Evolutionary conservation across 2,113 vertebrate species (phyloP), one percentile per base, ranked within the genome.

Genomic region (Seriola quinqueradiata): DNA sequence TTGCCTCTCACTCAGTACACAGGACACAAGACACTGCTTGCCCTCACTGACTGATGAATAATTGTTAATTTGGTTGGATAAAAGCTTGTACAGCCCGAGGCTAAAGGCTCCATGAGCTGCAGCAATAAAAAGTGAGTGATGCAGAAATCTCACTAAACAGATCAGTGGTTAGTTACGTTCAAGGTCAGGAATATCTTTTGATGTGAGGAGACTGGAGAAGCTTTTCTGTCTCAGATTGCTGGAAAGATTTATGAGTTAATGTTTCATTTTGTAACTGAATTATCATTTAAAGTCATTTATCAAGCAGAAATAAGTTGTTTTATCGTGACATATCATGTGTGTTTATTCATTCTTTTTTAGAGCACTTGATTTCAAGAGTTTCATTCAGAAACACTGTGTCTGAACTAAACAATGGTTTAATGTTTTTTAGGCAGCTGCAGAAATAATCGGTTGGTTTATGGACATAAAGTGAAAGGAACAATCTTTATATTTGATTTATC

Each of bases 21-120:
- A 44, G 5, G 46, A 10, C 76, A 77, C 90, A 89, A 83, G 90
- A 83, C 82, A 3, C 64, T 44, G 77, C 81, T n/a, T 87, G 81
- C 57, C 80, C 79, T 44, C 9, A 21, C 36, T 77, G 75, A 25
- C 70, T 78, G 55, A 65, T 23, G 55, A 81, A 79, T 89, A 80
- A 81, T 52, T 52, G 60, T 77, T 80, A 40, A 86, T 77, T 57
- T 70, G 54, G 36, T 66, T 79, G 73, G 59, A 91, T 90, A 21
- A 79, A 79, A 72, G 64, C 58, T 16, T 36, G 70, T 55, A 63
- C 17, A 36, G 64, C 87, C 79, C 1, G 46, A 32, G 72, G 87
- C 58, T 46, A 8, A 38, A 82, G 64, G 19, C 42, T 84, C 59
- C 50, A 64, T 77, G 75, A 70, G 73, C 25, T 19, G 38, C 12